A percentile compares a stretch with the other conserved stretches of the same genome.
These are phyloP conservation scores for Tipula helvola DNA, from an alignment of 2,888 invertebrate species.

Conservation along the genomic window DNA sequence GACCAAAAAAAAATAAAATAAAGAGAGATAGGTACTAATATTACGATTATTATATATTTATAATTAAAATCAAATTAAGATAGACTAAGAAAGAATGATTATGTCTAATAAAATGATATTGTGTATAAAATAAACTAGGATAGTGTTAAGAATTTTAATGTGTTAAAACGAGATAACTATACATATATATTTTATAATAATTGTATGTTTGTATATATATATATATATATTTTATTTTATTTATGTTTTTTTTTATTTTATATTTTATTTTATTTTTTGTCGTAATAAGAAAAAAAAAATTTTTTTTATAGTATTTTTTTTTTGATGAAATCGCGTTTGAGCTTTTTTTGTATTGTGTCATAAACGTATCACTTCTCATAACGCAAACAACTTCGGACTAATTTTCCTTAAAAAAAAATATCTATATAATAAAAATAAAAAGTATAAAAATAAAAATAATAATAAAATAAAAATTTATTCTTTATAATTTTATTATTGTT, in stretches of 20 bases:
- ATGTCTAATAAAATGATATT: background rate
- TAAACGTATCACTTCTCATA: slow-evolving; percentile 38
- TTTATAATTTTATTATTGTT: slow-evolving; percentile 12
- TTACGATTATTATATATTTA: background rate
- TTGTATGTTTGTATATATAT: slow-evolving; percentile 6
- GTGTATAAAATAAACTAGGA: background rate
- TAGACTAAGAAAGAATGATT: background rate
- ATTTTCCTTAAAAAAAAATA: slow-evolving; percentile 19
- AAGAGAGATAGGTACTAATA: background rate
- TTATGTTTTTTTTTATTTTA: slow-evolving; percentile 6
- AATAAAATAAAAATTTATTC: slow-evolving; percentile 16
- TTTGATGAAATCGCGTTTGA: slow-evolving; percentile 22
- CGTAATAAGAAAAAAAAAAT: background rate
- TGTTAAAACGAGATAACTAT: background rate
- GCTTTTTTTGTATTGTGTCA: slow-evolving; percentile 36
- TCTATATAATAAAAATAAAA: background rate
- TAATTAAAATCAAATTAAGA: slow-evolving; percentile 4
- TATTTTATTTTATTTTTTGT: slow-evolving; percentile 7
- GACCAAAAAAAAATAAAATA: background rate
- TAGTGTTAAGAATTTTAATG: background rate
- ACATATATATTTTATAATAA: background rate
- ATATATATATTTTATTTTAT: slow-evolving; percentile 6
- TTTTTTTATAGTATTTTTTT: background rate
- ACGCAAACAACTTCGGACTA: slow-evolving; percentile 36
- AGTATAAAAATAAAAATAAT: slow-evolving; percentile 7